These are phyloP conservation scores for Drosophila ezoana DNA, from an alignment of 2,888 invertebrate species.

Conservation along the genomic window DNA sequence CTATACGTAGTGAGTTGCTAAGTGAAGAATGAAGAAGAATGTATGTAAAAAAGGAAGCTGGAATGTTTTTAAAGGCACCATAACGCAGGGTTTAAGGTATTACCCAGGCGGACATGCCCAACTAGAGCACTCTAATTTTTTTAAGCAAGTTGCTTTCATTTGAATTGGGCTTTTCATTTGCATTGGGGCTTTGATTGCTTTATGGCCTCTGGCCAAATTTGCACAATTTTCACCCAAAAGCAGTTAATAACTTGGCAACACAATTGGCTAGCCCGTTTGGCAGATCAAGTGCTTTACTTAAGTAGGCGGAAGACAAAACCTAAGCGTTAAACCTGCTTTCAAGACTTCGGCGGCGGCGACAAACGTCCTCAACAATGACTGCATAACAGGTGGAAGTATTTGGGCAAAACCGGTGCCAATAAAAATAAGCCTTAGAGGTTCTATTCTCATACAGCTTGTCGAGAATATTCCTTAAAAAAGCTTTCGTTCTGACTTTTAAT, in stretches of 20 bases:
- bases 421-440: neutral
- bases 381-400: constrained; percentile 22
- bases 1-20: no score
- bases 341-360: constrained; percentile 17
- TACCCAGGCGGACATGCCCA: no score
- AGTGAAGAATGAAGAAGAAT: no score
- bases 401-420: constrained; percentile 33
- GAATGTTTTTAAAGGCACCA: no score
- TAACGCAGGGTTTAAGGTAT: no score
- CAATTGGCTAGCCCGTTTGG: constrained; percentile 21
- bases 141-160: constrained; percentile 61
- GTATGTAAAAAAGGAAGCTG: no score
- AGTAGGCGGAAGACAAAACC: constrained; percentile 62
- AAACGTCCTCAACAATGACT: constrained; percentile 38
- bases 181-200: constrained; percentile 69
- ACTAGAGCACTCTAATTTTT: no score
- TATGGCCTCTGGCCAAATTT: constrained; percentile 64
- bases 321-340: constrained; percentile 23
- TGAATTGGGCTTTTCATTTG: constrained; percentile 70
- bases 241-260: constrained; percentile 65
- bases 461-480: neutral
- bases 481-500: constrained; percentile 2
- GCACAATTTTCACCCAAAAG: constrained; percentile 60
- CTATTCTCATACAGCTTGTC: neutral
- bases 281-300: constrained; percentile 59